Percentiles rank a stretch among this genome's conserved stretches.
Evolutionary conservation across 2,113 vertebrate genomes (phyloP).

Genomic region (Chelonoidis abingdonii): DNA sequence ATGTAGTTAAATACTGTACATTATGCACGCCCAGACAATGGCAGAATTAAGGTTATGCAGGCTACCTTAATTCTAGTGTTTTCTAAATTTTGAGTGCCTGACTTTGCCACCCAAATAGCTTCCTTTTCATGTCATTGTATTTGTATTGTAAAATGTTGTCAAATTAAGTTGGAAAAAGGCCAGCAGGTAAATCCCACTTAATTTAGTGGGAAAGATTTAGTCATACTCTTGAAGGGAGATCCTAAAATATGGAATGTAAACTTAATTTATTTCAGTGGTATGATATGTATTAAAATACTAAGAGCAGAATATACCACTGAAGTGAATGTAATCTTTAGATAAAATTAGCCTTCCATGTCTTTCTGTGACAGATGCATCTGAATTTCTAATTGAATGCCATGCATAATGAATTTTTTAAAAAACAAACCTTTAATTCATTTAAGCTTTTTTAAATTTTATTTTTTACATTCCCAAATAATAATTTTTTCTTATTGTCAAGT

Average conservation of each 20-base stretch:
- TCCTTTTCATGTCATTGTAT: background rate
- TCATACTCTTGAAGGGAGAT: background rate
- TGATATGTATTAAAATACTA: background rate
- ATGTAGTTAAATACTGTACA: background rate
- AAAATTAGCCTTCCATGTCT: background rate
- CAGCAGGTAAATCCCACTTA: background rate
- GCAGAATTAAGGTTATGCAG: background rate
- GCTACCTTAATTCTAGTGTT: background rate
- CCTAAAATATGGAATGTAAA: background rate
- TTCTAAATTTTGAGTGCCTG: background rate
- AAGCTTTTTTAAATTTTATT: background rate
- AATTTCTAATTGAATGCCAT: constrained; percentile 4
- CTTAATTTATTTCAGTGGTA: background rate
- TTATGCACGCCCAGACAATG: background rate
- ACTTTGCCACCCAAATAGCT: background rate
- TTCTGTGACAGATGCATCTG: background rate
- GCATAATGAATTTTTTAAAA: background rate
- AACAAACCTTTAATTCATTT: background rate
- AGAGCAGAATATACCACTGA: background rate
- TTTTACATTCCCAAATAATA: background rate
- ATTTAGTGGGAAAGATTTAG: background rate
- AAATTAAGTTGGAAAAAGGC: background rate
- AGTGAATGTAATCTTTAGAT: background rate
- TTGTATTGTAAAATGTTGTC: background rate
- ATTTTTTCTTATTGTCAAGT: background rate